phyloP scores from a whole-genome alignment of 2,113 vertebrate genomes.

The Amia ocellicauda region DNA sequence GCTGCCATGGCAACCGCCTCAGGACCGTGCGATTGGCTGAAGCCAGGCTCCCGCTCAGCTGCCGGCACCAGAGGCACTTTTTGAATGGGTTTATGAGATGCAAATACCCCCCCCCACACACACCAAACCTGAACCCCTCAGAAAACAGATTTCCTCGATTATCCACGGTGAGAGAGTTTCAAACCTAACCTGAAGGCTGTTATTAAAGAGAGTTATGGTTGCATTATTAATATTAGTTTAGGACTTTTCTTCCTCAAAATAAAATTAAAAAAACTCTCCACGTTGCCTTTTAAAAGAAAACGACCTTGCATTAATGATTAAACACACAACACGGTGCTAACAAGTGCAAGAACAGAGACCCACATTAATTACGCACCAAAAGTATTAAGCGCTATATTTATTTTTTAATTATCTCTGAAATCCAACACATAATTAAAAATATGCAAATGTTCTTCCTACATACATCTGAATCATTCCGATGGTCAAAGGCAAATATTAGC shows the following conservation, averaged over 20 bases:
- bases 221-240: not conserved
- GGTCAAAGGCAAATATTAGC: constrained; percentile 50
- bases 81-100: constrained; percentile 27
- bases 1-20: constrained; percentile 58
- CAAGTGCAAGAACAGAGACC: constrained; percentile 47
- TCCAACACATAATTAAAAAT: constrained; percentile 65
- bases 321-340: constrained; percentile 46
- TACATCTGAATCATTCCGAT: constrained; percentile 45
- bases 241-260: constrained; percentile 9
- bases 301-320: too few species aligned
- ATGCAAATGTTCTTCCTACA: constrained; percentile 56
- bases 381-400: constrained; percentile 50
- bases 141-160: too few species aligned
- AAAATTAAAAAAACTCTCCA: constrained; percentile 13
- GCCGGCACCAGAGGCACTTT: constrained; percentile 35
- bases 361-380: constrained; percentile 52
- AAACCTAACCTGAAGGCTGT: too few species aligned
- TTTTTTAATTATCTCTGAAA: constrained; percentile 48
- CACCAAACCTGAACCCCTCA: too few species aligned
- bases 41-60: constrained; percentile 33
- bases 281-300: constrained; percentile 36
- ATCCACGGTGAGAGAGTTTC: too few species aligned
- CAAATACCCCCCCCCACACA: too few species aligned
- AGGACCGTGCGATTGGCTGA: constrained; percentile 51
- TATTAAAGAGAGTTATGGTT: too few species aligned